Evolutionary conservation across 2,797 vertebrate genomes (phyloP), one percentile per base, ranked within the genome.

Genomic region (Strix occidentalis): DNA sequence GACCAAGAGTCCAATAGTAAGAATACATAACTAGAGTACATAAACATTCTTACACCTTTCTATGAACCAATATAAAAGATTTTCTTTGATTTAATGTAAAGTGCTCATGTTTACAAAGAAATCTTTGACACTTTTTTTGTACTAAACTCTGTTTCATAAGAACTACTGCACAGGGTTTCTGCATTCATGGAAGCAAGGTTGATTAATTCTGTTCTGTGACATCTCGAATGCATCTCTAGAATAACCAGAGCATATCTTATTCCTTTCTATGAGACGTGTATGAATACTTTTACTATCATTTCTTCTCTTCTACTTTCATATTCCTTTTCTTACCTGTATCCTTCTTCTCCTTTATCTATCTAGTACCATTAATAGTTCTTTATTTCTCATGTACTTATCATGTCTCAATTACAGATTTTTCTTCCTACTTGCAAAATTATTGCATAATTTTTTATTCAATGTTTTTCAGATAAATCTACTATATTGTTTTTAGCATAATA

Each of bases 351-450:
- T 95, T 87, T 63, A 65, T 53, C 58, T 86, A 80, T 66, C 60
- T 61, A 18, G 58, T 93, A 80, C 4, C 8, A 77, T 96, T 95
- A 74, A 23, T 33, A 83, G 15, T 68, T 95, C 58, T 94, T 57
- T 87, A 24, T 53, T 96, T 97, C 84, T 97, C 53, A 84, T 78
- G 85, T 95, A 89, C 87, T 96, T 97, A 93, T 89, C 85, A 80
- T 90, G 85, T 79, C 65, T 90, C 84, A 96, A 87, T 90, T 94
- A 68, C 50, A 93, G 56, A 89, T 84, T 97, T 98, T 97, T 89
- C 89, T 94, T 97, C 93, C 78, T 97, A 68, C 60, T 96, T 97
- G 87, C 79, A 96, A 97, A 97, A 97, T 96, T 95, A 92, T 91
- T 96, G 57, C 74, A 81, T 77, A 88, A 87, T 81, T 96, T 93